Evolutionary conservation across 2,797 vertebrate species (phyloP).

Genomic region (Vultur gryphus): DNA sequence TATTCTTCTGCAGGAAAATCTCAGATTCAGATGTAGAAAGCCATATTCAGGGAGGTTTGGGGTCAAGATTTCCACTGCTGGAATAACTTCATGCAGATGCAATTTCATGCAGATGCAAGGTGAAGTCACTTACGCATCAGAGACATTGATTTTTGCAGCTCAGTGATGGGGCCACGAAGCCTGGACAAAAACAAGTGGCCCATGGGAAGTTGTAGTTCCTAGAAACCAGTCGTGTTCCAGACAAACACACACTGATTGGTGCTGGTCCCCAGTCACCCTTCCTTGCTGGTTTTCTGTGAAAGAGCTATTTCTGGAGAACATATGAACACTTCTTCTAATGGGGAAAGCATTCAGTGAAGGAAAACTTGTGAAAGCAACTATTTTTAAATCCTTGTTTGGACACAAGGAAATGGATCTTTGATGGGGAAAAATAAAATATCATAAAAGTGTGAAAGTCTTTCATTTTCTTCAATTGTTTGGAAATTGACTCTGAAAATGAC

Average conservation of each 20-base stretch:
- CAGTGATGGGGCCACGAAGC: rapidly evolving
- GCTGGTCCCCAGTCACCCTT: neutral
- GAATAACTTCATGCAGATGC: neutral
- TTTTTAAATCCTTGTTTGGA: neutral
- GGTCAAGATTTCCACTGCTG: neutral
- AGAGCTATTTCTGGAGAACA: neutral
- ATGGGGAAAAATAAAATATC: neutral
- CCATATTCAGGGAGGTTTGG: neutral
- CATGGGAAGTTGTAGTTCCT: neutral
- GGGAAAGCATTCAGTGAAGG: neutral
- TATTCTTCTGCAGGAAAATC: neutral
- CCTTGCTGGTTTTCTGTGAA: neutral
- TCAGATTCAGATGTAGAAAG: neutral
- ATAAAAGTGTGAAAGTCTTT: neutral
- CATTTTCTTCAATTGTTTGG: neutral
- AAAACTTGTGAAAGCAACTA: neutral
- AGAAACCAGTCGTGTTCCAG: neutral
- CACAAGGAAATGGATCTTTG: neutral
- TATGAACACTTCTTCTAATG: neutral
- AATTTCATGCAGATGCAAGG: neutral
- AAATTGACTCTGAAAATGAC: neutral
- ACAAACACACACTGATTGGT: neutral
- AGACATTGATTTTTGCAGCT: neutral
- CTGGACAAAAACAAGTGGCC: neutral
- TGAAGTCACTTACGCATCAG: neutral